A percentile compares a stretch with the other conserved stretches of the same genome.
These are phyloP conservation scores for Luehdorfia chinensis DNA, from an alignment of 1,140 invertebrate species.

Conservation along the genomic window DNA sequence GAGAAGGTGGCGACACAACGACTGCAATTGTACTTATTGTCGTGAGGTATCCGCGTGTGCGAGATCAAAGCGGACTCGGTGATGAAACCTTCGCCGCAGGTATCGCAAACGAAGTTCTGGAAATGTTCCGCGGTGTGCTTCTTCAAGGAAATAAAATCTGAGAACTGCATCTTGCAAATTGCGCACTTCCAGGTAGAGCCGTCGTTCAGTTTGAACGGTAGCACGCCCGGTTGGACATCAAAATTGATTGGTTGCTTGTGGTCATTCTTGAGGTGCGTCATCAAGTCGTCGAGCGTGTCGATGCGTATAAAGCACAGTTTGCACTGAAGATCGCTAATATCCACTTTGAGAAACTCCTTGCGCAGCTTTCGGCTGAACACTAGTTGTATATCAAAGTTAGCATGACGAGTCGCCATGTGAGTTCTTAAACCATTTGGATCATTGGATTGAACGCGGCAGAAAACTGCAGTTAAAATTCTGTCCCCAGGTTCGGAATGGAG, in stretches of 20 bases:
- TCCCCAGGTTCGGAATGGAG: slow-evolving; percentile 62
- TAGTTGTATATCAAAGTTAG: slow-evolving; percentile 53
- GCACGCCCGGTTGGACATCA: slow-evolving; percentile 56
- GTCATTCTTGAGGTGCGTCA: slow-evolving; percentile 58
- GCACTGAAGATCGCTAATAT: slow-evolving; percentile 62
- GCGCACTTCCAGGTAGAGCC: slow-evolving; percentile 58
- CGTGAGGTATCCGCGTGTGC: slow-evolving; percentile 61
- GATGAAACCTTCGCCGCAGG: slow-evolving; percentile 70
- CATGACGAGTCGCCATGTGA: slow-evolving; percentile 57
- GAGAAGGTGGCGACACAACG: slow-evolving; percentile 64
- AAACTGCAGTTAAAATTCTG: slow-evolving; percentile 66
- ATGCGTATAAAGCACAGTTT: slow-evolving; percentile 61
- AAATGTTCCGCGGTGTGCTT: slow-evolving; percentile 66
- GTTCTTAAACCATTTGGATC: slow-evolving; percentile 56
- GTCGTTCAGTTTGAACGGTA: slow-evolving; percentile 61
- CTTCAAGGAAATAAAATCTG: slow-evolving; percentile 66
- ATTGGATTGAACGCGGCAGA: slow-evolving; percentile 59
- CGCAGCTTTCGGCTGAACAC: slow-evolving; percentile 60
- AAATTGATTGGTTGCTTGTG: slow-evolving; percentile 60
- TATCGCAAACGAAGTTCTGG: slow-evolving; percentile 72
- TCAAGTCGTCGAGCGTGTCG: slow-evolving; percentile 54
- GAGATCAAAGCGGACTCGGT: slow-evolving; percentile 55
- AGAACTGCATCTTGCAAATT: slow-evolving; percentile 59
- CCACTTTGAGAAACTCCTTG: slow-evolving; percentile 63
- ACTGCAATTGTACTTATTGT: slow-evolving; percentile 63